Evolutionary conservation across 2,888 invertebrate genomes (phyloP).

Genomic region (Agrochola macilenta): DNA sequence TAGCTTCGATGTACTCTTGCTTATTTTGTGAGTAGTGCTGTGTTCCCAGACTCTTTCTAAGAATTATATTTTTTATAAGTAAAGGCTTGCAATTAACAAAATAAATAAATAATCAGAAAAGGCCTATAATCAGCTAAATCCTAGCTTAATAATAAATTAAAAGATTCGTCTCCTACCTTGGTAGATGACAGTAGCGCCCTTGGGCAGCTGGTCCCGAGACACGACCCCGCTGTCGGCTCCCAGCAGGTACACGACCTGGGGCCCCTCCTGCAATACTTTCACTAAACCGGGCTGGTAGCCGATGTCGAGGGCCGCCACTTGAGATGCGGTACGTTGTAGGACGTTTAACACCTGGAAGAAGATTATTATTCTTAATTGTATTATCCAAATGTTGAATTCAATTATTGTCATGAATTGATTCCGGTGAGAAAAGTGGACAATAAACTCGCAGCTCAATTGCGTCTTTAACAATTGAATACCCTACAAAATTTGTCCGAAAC

Average conservation of each 20-base stretch:
- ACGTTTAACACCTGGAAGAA: conserved; percentile 96
- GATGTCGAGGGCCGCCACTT: conserved; percentile 98
- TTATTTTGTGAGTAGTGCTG: background rate
- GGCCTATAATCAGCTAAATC: background rate
- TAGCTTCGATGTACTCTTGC: background rate
- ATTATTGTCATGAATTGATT: background rate
- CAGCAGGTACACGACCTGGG: conserved; percentile 96
- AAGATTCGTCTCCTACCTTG: conserved; percentile 90
- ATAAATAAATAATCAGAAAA: background rate
- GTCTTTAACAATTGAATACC: background rate
- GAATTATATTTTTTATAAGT: background rate
- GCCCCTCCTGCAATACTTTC: conserved; percentile 91
- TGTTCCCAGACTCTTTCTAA: background rate
- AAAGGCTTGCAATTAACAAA: background rate
- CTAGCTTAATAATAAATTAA: background rate
- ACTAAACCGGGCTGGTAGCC: conserved; percentile 96
- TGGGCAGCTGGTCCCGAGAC: conserved; percentile 94
- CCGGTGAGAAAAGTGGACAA: no score
- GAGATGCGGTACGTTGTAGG: conserved; percentile 97
- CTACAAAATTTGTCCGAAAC: background rate
- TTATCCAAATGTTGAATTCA: background rate
- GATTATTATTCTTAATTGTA: background rate
- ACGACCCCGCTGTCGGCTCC: conserved; percentile 98
- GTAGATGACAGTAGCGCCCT: conserved; percentile 96
- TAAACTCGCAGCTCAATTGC: no score